Base-by-base conservation (phyloP, 2,797 vertebrate genomes). In the Propithecus perrieri region DNA sequence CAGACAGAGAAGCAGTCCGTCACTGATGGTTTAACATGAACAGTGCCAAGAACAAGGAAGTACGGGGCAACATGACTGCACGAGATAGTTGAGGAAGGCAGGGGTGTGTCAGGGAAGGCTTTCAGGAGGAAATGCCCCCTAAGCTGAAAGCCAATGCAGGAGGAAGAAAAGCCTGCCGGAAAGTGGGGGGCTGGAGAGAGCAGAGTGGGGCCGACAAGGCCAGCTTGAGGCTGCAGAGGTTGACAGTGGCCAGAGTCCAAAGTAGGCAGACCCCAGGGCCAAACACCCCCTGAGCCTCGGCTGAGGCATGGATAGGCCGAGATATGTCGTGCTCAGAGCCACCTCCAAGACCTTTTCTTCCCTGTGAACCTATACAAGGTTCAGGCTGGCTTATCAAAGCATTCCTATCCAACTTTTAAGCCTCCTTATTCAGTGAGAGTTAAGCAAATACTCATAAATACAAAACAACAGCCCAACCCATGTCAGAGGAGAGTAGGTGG, bases 51-150 rank as follows among this genome's bases (percentile, higher is more conserved):
- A 89, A 57, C 65, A 24, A 80, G 65, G 78, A 95, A 33, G 30
- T 3, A 38, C 33, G 35, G 38, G 78, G 20, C 26, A 38, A 30
- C 18, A 5, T 0, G 43, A 87, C 18, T 8, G 0, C 28, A 9
- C 2, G 5, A 12, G 43, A 57, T 2, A 11, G 14, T 17, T n/a
- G 38, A 38, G 69, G n/a, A 48, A 8, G 28, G 4, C 5, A 1
- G 9, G 38, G 69, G 22, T 28, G 22, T 28, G 5, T 35, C 74
- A 14, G 7, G 81, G 26, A 83, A 65, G 63, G 63, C 57, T 89
- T 95, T 83, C n/a, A 50, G 57, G 46, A 91, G 41, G 59, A 91
- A 88, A 76, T 24, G 13, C 3, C 33, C 72, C 71, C 59, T n/a
- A 53, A 33, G 28, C 59, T 59, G 43, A 93, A 85, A 81, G 33